phyloP scores from a whole-genome alignment of 2,888 invertebrate species.

The Steinernema scapterisci region DNA sequence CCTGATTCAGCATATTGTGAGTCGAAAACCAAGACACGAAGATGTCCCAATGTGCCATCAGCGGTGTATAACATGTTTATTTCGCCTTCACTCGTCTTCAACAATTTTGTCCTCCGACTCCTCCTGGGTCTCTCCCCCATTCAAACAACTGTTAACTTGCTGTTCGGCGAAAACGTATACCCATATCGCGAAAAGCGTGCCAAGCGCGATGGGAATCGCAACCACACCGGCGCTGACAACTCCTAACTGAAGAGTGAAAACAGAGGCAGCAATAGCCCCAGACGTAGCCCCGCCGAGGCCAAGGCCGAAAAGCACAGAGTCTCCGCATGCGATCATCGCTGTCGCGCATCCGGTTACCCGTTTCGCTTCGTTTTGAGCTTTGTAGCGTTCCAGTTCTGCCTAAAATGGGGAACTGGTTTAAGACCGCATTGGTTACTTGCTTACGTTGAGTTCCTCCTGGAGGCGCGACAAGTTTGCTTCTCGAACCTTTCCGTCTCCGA shows the following conservation, averaged over 20 bases:
- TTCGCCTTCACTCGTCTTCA: background rate
- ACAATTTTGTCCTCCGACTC: background rate
- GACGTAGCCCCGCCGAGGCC: conserved; percentile 57
- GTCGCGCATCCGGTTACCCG: conserved; percentile 58
- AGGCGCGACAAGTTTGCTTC: conserved; percentile 54
- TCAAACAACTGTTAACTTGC: conserved; percentile 41
- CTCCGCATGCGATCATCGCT: conserved; percentile 66
- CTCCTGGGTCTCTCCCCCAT: background rate
- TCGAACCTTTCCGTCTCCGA: conserved; percentile 60
- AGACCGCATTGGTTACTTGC: background rate
- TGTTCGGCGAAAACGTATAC: conserved; percentile 58
- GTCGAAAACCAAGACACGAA: too few relatives aligned
- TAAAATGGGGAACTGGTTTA: conserved; percentile 44
- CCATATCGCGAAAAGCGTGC: conserved; percentile 63
- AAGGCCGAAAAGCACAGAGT: conserved; percentile 61
- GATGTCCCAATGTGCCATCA: too few relatives aligned
- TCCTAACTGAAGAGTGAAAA: conserved; percentile 62
- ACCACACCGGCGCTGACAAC: conserved; percentile 63
- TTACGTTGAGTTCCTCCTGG: conserved; percentile 65
- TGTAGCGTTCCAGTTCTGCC: conserved; percentile 64
- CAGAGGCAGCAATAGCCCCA: conserved; percentile 59
- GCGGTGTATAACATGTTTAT: too few relatives aligned
- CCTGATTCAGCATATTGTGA: too few relatives aligned
- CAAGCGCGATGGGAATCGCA: conserved; percentile 63
- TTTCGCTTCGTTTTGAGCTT: conserved; percentile 62